Percentiles rank a stretch among this genome's conserved stretches.
phyloP scores from a whole-genome alignment of 2,113 vertebrate genomes.

The Axis porcinus region DNA sequence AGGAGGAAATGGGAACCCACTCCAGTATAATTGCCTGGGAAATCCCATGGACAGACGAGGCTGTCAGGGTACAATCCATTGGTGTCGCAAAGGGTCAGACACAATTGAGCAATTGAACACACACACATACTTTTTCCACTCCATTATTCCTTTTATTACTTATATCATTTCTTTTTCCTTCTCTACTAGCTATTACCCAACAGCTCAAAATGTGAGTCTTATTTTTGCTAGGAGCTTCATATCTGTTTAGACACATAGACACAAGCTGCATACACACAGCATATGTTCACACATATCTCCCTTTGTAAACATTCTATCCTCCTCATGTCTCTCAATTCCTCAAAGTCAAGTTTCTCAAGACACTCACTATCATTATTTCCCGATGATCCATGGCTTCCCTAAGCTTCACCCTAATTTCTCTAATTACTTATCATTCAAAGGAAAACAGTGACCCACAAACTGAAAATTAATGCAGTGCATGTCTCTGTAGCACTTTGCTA shows the following conservation, averaged over 20 bases:
- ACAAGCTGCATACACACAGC: background rate
- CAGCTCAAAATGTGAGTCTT: background rate
- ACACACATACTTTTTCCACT: background rate
- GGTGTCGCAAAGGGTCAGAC: fast-evolving
- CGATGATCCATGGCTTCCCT: fast-evolving
- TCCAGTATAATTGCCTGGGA: background rate
- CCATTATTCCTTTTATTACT: background rate
- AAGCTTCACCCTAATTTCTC: background rate
- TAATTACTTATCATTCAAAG: background rate
- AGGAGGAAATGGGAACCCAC: background rate
- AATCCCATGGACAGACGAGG: background rate
- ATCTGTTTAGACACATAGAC: background rate
- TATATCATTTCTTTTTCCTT: background rate
- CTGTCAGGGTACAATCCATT: background rate
- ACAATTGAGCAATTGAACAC: background rate
- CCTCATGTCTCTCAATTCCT: background rate
- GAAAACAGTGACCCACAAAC: background rate
- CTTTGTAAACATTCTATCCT: background rate
- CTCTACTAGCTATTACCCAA: background rate
- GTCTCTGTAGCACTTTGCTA: background rate
- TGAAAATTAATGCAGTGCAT: background rate
- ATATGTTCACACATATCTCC: fast-evolving
- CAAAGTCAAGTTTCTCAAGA: background rate
- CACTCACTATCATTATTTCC: background rate
- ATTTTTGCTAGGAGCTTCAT: background rate